Conservation (phyloP, 2,888 invertebrate species). For the Parnassius smintheus region DNA sequence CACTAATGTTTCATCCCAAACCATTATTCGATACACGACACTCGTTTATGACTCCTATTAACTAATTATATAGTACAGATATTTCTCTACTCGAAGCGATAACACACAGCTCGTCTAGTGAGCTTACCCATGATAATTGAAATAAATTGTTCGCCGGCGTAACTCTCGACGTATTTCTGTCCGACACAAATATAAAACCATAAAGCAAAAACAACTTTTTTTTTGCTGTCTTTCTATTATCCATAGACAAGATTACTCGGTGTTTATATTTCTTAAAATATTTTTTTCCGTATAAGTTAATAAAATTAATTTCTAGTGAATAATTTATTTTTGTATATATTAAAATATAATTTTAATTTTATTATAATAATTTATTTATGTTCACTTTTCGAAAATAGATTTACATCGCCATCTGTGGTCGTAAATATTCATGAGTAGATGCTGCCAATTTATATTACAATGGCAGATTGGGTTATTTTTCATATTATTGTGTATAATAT, state of each 20-base stretch:
- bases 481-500: too few relatives aligned
- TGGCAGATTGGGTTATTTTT: too few relatives aligned
- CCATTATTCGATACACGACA: constrained; percentile 71
- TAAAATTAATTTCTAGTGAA: too few relatives aligned
- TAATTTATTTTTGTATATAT: too few relatives aligned
- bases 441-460: too few relatives aligned
- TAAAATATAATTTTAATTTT: too few relatives aligned
- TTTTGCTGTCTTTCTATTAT: constrained; percentile 12
- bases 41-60: constrained; percentile 48
- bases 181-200: constrained; percentile 76
- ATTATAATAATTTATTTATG: too few relatives aligned
- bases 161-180: constrained; percentile 68
- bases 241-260: constrained; percentile 18
- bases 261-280: not conserved
- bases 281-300: too few relatives aligned
- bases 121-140: constrained; percentile 73
- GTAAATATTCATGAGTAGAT: not conserved
- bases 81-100: constrained; percentile 58
- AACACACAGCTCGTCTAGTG: constrained; percentile 58
- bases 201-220: constrained; percentile 28
- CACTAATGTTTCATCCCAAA: constrained; percentile 75
- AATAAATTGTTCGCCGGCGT: constrained; percentile 76
- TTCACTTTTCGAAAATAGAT: not conserved
- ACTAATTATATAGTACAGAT: constrained; percentile 49
- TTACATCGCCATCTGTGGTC: not conserved